These are phyloP conservation scores for Argentina silus DNA, from an alignment of 2,797 vertebrate genomes.

Conservation along the genomic window DNA sequence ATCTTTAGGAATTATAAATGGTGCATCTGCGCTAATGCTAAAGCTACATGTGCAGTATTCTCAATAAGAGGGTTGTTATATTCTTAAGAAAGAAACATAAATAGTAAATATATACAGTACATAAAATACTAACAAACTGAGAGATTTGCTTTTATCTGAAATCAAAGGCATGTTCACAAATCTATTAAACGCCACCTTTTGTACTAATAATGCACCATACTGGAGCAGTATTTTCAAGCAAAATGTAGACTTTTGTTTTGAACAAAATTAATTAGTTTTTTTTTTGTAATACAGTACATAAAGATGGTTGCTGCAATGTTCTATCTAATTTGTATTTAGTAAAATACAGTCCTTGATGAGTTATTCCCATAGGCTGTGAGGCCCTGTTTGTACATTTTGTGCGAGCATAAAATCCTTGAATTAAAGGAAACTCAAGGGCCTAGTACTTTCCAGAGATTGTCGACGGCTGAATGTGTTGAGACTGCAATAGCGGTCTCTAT, in stretches of 20 bases:
- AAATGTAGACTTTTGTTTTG: conserved; percentile 79
- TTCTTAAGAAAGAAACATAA: conserved; percentile 64
- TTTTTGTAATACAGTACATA: conserved; percentile 43
- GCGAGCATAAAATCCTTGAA: conserved; percentile 83
- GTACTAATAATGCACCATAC: conserved; percentile 72
- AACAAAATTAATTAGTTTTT: conserved; percentile 79
- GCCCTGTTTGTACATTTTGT: conserved; percentile 78
- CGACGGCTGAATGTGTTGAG: conserved; percentile 61
- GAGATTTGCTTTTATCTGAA: conserved; percentile 75
- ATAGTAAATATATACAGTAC: conserved; percentile 41
- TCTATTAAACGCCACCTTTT: conserved; percentile 75
- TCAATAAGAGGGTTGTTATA: conserved; percentile 25
- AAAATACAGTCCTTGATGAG: conserved; percentile 83
- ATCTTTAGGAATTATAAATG: too few relatives aligned
- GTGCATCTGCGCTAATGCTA: too few relatives aligned
- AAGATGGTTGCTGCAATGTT: conserved; percentile 68
- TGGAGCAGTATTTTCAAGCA: conserved; percentile 73
- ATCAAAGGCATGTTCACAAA: conserved; percentile 75
- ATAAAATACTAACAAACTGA: conserved; percentile 63
- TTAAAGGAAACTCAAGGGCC: conserved; percentile 78
- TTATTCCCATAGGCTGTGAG: conserved; percentile 72
- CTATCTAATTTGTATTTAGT: conserved; percentile 83
- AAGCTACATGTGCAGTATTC: too few relatives aligned
- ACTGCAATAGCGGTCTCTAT: conserved; percentile 68
- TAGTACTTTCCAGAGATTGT: conserved; percentile 79